Evolutionary conservation across 2,113 vertebrate species (phyloP), one percentile per base, ranked within the genome.

Genomic region (Tautogolabrus adspersus): DNA sequence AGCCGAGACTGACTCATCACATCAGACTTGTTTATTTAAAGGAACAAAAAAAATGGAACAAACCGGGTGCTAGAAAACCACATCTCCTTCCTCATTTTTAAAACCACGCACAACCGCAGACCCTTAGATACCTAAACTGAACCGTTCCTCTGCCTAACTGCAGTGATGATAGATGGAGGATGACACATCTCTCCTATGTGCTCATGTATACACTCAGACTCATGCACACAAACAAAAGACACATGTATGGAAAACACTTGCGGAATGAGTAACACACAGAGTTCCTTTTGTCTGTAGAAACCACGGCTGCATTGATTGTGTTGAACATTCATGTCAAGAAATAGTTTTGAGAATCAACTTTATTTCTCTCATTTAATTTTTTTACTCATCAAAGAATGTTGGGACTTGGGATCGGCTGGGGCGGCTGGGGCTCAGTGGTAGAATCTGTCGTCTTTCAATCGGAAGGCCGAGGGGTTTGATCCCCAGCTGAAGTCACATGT

Each of bases 191-290:
- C 75, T 86, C 67, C 66, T 40, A 67, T 4, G 16, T 42, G 37
- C 22, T 68, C 37, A 54, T 75, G 44, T 74, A 78, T 51, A 80
- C 60, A 73, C 51, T 69, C 40, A 42, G 79, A 85, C 75, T 74
- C 54, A n/a, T 13, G 63, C 79, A 85, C 83, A 86, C 77, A 88
- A 79, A 86, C 74, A 89, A 34, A 38, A 79, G 49, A 49, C 44
- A 51, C 38, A 72, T 10, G 42, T 6, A 65, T 44, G 68, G 55
- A 83, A 76, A 79, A 58, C 47, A 69, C 37, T 12, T 4, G 22
- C 22, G 22, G 12, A 49, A 46, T 30, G 16, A 49, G 19, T 63
- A 38, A 62, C 58, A 51, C 40, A 51, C 49, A 69, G 22, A 21
- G 66, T 12, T 8, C 46, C 73, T 44, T 34, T 40, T 82, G 61